Evolutionary conservation across 2,888 invertebrate genomes (phyloP).

Genomic region (Tortrix viridana): DNA sequence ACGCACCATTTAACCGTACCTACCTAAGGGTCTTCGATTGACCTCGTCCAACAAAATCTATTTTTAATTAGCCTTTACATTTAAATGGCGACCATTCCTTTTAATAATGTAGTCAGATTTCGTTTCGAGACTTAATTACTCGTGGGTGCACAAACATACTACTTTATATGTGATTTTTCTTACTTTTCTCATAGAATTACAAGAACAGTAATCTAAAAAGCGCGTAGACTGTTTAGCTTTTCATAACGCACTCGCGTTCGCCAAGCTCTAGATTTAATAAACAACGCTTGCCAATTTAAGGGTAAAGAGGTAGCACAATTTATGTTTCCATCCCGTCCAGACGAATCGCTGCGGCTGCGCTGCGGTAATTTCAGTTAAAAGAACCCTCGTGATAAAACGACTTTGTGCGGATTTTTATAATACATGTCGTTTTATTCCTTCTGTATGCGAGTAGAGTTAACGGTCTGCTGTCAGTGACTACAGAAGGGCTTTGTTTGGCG

Average conservation of each 20-base stretch:
- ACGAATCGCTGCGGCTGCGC: slow-evolving; percentile 18
- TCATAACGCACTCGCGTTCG: not conserved
- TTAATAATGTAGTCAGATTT: slow-evolving; percentile 7
- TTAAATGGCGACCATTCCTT: not conserved
- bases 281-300: slow-evolving; percentile 19
- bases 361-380: slow-evolving; percentile 15
- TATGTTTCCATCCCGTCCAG: slow-evolving; percentile 17
- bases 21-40: slow-evolving; percentile 4
- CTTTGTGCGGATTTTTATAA: slow-evolving; percentile 31
- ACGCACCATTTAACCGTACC: slow-evolving; percentile 1
- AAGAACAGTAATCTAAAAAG: too few relatives aligned
- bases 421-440: slow-evolving; percentile 29
- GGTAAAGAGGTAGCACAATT: slow-evolving; percentile 21
- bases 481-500: slow-evolving; percentile 61
- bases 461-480: slow-evolving; percentile 33
- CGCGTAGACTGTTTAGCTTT: slow-evolving; percentile 3
- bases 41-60: slow-evolving; percentile 18
- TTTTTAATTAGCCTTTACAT: slow-evolving; percentile 19
- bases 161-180: not conserved
- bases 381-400: slow-evolving; percentile 19
- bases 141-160: not conserved
- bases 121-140: not conserved
- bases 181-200: not conserved
- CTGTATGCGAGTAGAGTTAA: slow-evolving; percentile 29
- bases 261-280: slow-evolving; percentile 16